Conservation (phyloP, 2,113 vertebrate genomes). For the Toxostoma redivivum region DNA sequence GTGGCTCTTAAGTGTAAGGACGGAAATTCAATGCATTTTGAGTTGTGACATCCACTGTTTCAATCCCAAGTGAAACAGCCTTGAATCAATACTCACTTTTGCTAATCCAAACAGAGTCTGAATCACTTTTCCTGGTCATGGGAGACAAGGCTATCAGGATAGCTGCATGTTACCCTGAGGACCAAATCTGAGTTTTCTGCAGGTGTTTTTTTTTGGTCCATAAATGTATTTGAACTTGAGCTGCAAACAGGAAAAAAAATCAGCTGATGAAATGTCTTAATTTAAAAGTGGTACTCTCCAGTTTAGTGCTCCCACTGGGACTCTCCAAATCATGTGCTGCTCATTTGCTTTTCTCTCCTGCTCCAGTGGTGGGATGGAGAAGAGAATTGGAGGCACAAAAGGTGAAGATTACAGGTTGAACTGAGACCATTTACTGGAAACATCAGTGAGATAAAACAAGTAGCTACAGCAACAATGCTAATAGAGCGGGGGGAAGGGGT, state of each 20-base stretch:
- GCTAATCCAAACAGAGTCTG: background rate
- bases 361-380: background rate
- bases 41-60: background rate
- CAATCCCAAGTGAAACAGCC: background rate
- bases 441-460: background rate
- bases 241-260: background rate
- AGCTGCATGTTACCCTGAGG: background rate
- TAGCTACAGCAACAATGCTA: background rate
- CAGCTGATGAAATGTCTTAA: background rate
- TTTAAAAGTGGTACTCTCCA: background rate
- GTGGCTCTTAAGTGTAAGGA: background rate
- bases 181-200: background rate
- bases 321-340: background rate
- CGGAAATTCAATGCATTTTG: background rate
- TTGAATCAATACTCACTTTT: background rate
- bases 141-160: background rate
- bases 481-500: fast-evolving
- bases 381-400: background rate
- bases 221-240: background rate
- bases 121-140: background rate
- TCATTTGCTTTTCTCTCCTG: background rate
- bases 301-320: background rate
- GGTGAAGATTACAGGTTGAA: background rate
- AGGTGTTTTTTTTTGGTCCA: background rate
- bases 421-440: background rate